phyloP scores from a whole-genome alignment of 23 tunicate species.

The Botrylloides violaceus region DNA sequence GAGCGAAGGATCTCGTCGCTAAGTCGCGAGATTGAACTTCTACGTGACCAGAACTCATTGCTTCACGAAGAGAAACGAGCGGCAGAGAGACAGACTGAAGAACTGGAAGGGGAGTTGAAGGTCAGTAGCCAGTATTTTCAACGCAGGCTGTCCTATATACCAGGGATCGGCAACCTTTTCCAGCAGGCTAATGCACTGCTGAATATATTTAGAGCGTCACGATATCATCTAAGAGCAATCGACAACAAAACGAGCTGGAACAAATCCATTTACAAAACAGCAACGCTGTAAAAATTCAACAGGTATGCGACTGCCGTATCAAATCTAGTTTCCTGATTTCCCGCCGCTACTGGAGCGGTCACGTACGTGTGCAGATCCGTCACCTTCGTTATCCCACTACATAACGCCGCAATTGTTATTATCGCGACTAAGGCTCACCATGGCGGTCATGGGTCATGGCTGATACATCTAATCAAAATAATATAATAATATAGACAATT shows the following conservation, averaged over 20 bases:
- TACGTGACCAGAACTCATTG: conserved; percentile 74
- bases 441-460: no score
- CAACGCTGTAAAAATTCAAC: conserved; percentile 78
- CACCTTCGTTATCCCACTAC: no score
- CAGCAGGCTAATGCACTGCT: background rate
- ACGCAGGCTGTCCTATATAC: no score
- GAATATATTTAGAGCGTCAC: conserved; percentile 14
- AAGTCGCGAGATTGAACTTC: conserved; percentile 63
- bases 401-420: no score
- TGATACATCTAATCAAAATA: no score
- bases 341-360: no score
- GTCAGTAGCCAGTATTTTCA: no score
- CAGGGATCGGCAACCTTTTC: background rate
- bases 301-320: no score
- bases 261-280: conserved; percentile 70
- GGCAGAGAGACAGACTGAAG: conserved; percentile 59
- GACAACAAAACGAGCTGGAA: conserved; percentile 51
- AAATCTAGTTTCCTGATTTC: no score
- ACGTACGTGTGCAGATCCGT: no score
- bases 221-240: conserved; percentile 35
- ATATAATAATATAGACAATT: no score
- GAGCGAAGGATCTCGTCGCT: conserved; percentile 60
- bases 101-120: conserved; percentile 49
- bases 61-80: conserved; percentile 42
- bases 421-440: no score